Conservation (phyloP, 2,888 invertebrate species). For the Petrolisthes manimaculis region DNA sequence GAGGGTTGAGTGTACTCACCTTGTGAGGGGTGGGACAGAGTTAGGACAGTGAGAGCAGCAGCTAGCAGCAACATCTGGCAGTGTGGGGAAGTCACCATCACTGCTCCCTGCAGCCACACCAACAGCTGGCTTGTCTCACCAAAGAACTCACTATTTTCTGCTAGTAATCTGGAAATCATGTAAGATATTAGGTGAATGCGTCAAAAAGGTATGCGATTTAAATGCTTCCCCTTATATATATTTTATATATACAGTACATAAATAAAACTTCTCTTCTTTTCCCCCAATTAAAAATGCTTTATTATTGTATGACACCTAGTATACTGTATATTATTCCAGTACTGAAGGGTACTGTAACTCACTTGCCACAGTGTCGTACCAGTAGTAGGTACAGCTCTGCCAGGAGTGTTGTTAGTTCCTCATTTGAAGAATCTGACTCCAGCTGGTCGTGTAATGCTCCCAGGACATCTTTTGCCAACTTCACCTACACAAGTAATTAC, state of each 20-base stretch:
- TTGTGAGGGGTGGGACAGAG: conserved; percentile 40
- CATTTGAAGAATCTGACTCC: conserved; percentile 32
- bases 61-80: conserved; percentile 55
- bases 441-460: conserved; percentile 33
- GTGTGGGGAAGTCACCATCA: conserved; percentile 56
- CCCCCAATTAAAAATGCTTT: no score
- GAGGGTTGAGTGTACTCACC: no score
- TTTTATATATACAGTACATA: no score
- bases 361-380: conserved; percentile 59
- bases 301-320: no score
- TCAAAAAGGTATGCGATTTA: not conserved
- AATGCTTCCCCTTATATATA: no score
- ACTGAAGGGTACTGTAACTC: conserved; percentile 8
- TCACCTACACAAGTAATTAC: conserved; percentile 25
- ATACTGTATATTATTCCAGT: no score
- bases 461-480: conserved; percentile 40
- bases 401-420: conserved; percentile 36
- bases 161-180: conserved; percentile 38
- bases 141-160: conserved; percentile 45
- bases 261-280: no score
- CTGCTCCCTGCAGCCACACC: conserved; percentile 46
- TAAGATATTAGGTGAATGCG: not conserved
- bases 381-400: conserved; percentile 49
- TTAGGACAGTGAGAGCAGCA: conserved; percentile 49
- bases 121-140: conserved; percentile 33